Evolutionary conservation across 2,113 vertebrate genomes (phyloP).

Genomic region (Hiodon alosoides): DNA sequence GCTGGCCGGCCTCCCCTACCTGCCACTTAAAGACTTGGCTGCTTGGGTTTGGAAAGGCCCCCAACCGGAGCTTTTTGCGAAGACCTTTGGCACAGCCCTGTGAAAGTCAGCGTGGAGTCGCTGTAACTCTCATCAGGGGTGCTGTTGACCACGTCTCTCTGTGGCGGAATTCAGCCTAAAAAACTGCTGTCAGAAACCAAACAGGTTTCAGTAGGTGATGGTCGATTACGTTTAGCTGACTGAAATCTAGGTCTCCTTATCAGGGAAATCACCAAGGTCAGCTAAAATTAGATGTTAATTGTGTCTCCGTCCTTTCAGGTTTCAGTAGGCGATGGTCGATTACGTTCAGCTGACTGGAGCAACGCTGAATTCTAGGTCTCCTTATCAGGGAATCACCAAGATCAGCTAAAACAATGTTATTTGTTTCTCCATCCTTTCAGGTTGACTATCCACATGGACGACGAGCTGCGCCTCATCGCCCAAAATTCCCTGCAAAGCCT

Average conservation of each 20-base stretch:
- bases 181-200: not conserved
- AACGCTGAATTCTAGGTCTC: no score
- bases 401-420: no score
- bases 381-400: no score
- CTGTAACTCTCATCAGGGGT: not conserved
- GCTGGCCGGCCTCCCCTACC: not conserved
- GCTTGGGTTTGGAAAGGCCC: not conserved
- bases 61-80: not conserved
- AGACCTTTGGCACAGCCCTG: not conserved
- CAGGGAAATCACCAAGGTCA: no score
- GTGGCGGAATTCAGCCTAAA: not conserved
- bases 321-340: not conserved
- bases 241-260: no score
- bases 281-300: not conserved
- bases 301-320: not conserved
- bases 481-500: slow-evolving; percentile 96
- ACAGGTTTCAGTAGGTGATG: not conserved
- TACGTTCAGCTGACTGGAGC: no score
- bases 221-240: no score
- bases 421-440: slow-evolving; percentile 48
- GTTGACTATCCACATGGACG: slow-evolving; percentile 96
- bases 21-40: not conserved
- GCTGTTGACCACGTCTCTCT: not conserved
- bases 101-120: not conserved
- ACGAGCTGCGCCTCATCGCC: slow-evolving; percentile 94